Evolutionary conservation across 2,113 vertebrate genomes (phyloP).

Genomic region (Syngnathus floridae): DNA sequence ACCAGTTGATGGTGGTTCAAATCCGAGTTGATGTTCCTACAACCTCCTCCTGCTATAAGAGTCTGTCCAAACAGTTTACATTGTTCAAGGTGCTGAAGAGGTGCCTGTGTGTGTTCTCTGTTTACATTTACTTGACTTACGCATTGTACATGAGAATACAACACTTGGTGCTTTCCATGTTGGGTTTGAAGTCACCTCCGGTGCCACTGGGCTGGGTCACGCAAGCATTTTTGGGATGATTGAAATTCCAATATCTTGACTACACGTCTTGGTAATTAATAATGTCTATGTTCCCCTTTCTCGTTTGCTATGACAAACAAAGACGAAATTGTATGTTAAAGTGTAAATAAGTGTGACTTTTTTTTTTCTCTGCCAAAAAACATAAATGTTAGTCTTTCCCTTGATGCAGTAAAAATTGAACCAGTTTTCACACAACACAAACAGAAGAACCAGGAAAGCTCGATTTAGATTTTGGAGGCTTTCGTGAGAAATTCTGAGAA

Average conservation of each 20-base stretch:
- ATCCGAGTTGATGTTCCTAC: not conserved
- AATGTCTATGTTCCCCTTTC: not conserved
- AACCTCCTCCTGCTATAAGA: not conserved
- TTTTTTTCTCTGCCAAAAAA: constrained; percentile 13
- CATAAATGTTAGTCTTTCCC: constrained; percentile 3
- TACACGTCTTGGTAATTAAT: not conserved
- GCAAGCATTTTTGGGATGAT: not conserved
- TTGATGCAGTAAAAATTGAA: not conserved
- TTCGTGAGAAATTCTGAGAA: not conserved
- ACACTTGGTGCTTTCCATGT: not conserved
- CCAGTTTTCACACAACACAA: constrained; percentile 7
- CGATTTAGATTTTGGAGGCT: not conserved
- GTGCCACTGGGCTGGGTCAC: not conserved
- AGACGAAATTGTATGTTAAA: not conserved
- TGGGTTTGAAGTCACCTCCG: not conserved
- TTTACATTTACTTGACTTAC: not conserved
- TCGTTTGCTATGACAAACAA: not conserved
- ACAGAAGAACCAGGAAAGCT: not conserved
- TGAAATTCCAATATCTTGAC: not conserved
- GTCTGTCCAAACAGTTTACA: not conserved
- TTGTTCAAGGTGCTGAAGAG: not conserved
- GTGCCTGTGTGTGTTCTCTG: not conserved
- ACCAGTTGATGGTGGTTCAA: not conserved
- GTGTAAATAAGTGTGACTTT: not conserved
- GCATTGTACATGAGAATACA: not conserved